Base-by-base conservation (phyloP, 30 jellyfish, hydroid and myxozoan species). In the Sanderia malayensis region DNA sequence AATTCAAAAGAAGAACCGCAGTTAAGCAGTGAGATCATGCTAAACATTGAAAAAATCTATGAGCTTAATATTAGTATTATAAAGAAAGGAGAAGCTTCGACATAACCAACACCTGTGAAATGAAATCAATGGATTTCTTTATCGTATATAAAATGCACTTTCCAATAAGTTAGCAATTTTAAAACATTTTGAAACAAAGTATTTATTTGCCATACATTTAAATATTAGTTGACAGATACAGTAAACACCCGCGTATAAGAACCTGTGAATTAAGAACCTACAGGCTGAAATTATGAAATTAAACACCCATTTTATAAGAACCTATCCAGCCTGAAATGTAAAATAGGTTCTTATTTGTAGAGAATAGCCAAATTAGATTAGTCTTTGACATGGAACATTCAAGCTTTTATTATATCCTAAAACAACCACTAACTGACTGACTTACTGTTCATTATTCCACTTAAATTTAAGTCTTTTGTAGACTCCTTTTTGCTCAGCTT, bases 401-500 rank as follows among this genome's bases (percentile, higher is more conserved):
- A 37, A 37, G 52, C 52, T 13, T 37, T 4, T 37, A 37, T 37
- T 37, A 37, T 37, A 37, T 37, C 13, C 13, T 37, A 37, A 37
- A 37, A 37, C 52, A 37, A 37, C 13, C 10, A 37, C 6, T 37
- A 37, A 37, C 52, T 37, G 13, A 37, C 52, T 37, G 52, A 37
- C 52, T 37, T 6, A 13, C 52, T 37, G 52, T 37, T 27, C 8
- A 60, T 23, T 27, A 21, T 60, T 61, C 74, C 55, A 10, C 74
- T 61, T 28, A 30, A 61, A 21, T 21, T 61, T 28, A 11, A 61
- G 57, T 61, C 58, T 10, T 61, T 23, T 34, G 32, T 19, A 11
- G 74, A n/a, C n/a, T 19, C 52, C 55, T 66, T 8, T 13, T 26
- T 69, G 69, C 64, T 49, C 55, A 69, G 68, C 68, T 46, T 41